Evolutionary conservation across 1,140 invertebrate species (phyloP).

Genomic region (Triops longicaudatus): DNA sequence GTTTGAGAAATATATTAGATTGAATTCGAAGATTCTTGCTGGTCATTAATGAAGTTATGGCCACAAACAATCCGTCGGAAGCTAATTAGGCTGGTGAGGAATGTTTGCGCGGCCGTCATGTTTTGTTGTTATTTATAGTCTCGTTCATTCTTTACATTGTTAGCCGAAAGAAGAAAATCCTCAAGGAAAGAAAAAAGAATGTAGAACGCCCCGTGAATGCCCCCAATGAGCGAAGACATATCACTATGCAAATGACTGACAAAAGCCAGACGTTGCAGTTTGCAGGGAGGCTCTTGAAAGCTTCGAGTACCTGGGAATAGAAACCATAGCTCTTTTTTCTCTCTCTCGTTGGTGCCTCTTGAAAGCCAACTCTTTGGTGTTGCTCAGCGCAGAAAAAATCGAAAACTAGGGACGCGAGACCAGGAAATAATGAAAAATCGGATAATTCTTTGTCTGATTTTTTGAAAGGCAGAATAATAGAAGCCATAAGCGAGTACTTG

Average conservation of each 20-base stretch:
- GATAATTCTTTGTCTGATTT: too few relatives aligned
- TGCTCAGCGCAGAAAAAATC: background rate
- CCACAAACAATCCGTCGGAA: background rate
- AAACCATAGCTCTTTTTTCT: conserved; percentile 7
- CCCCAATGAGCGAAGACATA: background rate
- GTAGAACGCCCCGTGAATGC: background rate
- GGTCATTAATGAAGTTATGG: background rate
- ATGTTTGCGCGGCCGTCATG: background rate
- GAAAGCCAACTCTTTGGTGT: background rate
- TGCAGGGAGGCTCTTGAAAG: conserved; percentile 11
- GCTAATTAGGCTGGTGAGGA: background rate
- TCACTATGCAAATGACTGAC: background rate
- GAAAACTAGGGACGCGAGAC: background rate
- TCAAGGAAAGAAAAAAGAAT: background rate
- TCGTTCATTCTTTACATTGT: background rate
- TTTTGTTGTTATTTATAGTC: background rate
- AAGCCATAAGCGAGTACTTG: too few relatives aligned
- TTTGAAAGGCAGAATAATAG: too few relatives aligned
- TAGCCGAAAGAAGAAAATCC: background rate
- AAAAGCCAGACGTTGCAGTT: conserved; percentile 9
- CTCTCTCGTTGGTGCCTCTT: background rate
- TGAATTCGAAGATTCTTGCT: too few relatives aligned
- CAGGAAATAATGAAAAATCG: too few relatives aligned
- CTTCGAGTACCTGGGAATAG: conserved; percentile 11
- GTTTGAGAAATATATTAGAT: too few relatives aligned